Evolutionary conservation across 2,113 vertebrate genomes (phyloP).

Genomic region (Labrus mixtus): DNA sequence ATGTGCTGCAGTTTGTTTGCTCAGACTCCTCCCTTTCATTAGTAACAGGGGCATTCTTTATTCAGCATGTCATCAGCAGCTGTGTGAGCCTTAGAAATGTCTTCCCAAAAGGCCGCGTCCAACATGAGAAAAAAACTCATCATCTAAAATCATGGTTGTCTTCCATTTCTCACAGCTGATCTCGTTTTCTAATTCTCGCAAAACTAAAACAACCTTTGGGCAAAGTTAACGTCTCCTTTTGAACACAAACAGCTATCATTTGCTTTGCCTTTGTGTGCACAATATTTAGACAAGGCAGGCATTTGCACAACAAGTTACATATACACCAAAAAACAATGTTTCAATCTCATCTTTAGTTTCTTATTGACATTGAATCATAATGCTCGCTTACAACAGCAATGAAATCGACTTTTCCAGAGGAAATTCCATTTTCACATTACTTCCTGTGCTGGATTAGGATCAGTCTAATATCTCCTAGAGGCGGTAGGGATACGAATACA

Average conservation of each 20-base stretch:
- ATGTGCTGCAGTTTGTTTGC: constrained; percentile 55
- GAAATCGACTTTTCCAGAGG: constrained; percentile 41
- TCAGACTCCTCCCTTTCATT: constrained; percentile 34
- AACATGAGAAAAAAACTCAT: constrained; percentile 4
- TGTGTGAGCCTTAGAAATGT: constrained; percentile 50
- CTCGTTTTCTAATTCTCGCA: background rate
- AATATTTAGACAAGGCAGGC: background rate
- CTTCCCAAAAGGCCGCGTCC: constrained; percentile 15
- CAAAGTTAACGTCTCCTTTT: no score
- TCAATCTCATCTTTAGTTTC: background rate
- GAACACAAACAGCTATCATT: background rate
- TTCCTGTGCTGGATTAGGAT: constrained; percentile 57
- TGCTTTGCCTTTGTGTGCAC: background rate
- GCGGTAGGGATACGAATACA: background rate
- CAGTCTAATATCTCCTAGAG: background rate
- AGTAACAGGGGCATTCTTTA: constrained; percentile 68
- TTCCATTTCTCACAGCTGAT: constrained; percentile 21
- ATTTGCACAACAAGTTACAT: background rate
- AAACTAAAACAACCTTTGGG: background rate
- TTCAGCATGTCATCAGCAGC: constrained; percentile 73
- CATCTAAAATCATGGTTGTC: background rate
- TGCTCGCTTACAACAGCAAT: constrained; percentile 23
- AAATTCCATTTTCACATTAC: constrained; percentile 67
- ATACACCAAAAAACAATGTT: no score
- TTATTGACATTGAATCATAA: background rate